These are phyloP conservation scores for Gymnothorax reevesii DNA, from an alignment of 2,797 vertebrate genomes.

Conservation along the genomic window DNA sequence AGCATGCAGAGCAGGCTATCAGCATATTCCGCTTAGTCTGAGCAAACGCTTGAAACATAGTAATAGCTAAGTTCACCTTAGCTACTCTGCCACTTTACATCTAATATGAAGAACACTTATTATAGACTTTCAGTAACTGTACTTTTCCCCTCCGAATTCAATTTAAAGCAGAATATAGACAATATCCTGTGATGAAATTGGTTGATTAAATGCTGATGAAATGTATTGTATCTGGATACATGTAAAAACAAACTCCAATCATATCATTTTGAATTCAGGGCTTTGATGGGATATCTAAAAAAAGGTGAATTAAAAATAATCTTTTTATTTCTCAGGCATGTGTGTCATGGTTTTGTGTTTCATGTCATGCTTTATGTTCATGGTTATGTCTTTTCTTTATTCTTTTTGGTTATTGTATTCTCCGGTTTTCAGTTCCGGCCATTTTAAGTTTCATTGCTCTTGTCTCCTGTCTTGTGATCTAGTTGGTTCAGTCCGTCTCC, in stretches of 20 bases:
- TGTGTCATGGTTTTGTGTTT: too few relatives aligned
- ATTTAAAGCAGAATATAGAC: constrained; percentile 32
- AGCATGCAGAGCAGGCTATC: not conserved
- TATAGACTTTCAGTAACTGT: constrained; percentile 10
- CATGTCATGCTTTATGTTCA: too few relatives aligned
- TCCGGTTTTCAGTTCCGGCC: too few relatives aligned
- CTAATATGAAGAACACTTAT: constrained; percentile 19
- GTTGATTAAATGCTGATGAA: constrained; percentile 27
- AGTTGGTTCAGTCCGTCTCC: too few relatives aligned
- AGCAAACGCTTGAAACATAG: not conserved
- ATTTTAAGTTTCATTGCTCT: too few relatives aligned
- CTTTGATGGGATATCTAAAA: not conserved
- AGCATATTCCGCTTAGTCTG: not conserved
- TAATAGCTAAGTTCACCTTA: constrained; percentile 19
- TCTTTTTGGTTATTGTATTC: too few relatives aligned
- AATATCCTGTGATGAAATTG: constrained; percentile 30
- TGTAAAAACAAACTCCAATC: constrained; percentile 32
- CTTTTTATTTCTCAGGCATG: not conserved
- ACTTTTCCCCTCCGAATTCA: constrained; percentile 29
- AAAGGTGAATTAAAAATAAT: constrained; percentile 13
- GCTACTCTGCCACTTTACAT: constrained; percentile 29
- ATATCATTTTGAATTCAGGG: constrained; percentile 33
- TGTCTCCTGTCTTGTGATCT: too few relatives aligned
- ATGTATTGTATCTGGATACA: constrained; percentile 24
- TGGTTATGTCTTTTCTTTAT: too few relatives aligned